Percentiles rank a stretch among this genome's conserved stretches.
These are phyloP conservation scores for Phortica magna DNA, from an alignment of 2,888 invertebrate species.

Conservation along the genomic window DNA sequence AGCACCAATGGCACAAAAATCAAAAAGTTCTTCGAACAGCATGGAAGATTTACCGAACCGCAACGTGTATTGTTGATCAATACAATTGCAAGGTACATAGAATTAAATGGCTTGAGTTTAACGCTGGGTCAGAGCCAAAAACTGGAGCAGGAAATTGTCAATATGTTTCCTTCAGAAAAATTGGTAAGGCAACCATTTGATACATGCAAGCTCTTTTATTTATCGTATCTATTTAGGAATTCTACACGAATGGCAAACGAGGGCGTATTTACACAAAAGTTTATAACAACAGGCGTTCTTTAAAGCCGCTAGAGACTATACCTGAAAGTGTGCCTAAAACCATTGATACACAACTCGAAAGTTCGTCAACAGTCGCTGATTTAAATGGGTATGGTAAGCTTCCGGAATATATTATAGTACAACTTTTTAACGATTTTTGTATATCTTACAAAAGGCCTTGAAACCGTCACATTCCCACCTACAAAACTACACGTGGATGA, in stretches of 20 bases:
- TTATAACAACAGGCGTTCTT: neutral
- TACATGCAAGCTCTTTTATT: neutral
- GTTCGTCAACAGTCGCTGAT: neutral
- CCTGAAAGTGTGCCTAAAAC: neutral
- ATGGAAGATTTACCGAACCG: neutral
- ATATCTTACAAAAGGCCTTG: too few relatives aligned
- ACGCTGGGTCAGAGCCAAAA: neutral
- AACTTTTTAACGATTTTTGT: neutral
- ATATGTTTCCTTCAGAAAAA: slow-evolving; percentile 17
- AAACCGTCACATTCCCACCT: too few relatives aligned
- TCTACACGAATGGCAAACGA: neutral
- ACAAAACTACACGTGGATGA: too few relatives aligned
- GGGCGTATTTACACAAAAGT: slow-evolving; percentile 5
- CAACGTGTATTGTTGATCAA: slow-evolving; percentile 15
- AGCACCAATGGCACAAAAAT: neutral
- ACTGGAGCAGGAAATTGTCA: slow-evolving; percentile 12
- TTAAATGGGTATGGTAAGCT: neutral
- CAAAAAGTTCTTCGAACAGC: neutral
- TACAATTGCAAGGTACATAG: neutral
- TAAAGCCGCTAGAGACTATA: neutral
- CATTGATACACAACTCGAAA: too few relatives aligned
- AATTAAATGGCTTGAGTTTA: neutral
- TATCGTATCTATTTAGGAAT: neutral
- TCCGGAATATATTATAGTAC: neutral
- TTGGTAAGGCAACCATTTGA: neutral